These are phyloP conservation scores for Halcyon chelicuti DNA, from an alignment of 2,797 vertebrate genomes.

Conservation along the genomic window DNA sequence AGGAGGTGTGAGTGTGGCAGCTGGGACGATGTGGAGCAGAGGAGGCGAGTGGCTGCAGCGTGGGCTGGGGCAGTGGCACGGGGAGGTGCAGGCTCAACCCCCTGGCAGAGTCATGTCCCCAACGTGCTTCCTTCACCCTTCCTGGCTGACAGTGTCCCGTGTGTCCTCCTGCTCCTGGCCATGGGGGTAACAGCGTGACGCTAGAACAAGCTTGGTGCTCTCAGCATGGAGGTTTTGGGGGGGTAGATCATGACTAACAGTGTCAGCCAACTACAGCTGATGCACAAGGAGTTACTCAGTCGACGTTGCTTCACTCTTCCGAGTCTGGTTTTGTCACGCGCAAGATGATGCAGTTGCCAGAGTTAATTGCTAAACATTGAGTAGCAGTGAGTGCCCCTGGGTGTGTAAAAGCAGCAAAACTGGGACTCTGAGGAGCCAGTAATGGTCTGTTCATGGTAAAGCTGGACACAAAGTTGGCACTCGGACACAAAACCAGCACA, in stretches of 20 bases:
- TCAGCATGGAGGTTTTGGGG: not conserved
- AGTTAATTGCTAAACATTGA: not conserved
- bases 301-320: not conserved
- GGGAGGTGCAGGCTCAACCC: not conserved
- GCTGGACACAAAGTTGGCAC: not conserved
- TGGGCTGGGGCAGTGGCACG: not conserved
- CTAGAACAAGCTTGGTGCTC: not conserved
- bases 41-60: accelerated
- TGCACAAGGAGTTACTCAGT: not conserved
- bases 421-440: not conserved
- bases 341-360: not conserved
- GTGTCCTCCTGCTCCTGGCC: accelerated
- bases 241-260: not conserved
- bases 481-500: not conserved
- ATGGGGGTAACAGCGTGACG: accelerated
- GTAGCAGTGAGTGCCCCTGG: not conserved
- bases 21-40: accelerated
- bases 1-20: not conserved
- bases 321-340: not conserved
- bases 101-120: not conserved
- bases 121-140: not conserved
- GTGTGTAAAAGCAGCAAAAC: not conserved
- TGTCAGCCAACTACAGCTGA: not conserved
- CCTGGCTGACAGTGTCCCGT: not conserved
- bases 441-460: not conserved